These are phyloP conservation scores for Trachelus stipa DNA, from an alignment of 2,888 invertebrate species.

Conservation along the genomic window DNA sequence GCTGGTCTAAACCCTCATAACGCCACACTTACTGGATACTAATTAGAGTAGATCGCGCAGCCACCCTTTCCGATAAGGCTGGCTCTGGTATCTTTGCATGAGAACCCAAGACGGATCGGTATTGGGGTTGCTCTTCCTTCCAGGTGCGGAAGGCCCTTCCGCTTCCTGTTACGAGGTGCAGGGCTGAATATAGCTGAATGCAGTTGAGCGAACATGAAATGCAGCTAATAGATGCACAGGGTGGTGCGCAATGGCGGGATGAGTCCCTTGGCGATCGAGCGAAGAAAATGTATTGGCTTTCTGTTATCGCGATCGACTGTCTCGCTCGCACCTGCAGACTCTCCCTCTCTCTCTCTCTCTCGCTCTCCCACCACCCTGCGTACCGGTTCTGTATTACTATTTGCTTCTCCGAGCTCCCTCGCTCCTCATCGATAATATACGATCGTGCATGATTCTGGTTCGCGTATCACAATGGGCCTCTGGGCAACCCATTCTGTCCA, in stretches of 20 bases:
- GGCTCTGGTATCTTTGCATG: neutral
- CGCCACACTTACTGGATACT: conserved; percentile 46
- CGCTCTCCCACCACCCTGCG: conserved; percentile 16
- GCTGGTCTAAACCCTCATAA: conserved; percentile 57
- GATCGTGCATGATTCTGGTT: conserved; percentile 51
- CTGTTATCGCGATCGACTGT: neutral
- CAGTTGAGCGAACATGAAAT: neutral
- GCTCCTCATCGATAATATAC: conserved; percentile 40
- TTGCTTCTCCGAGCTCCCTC: conserved; percentile 11
- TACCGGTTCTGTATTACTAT: neutral
- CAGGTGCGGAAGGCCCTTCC: neutral
- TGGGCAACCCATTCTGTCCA: conserved; percentile 37
- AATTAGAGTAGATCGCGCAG: conserved; percentile 32
- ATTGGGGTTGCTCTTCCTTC: no score
- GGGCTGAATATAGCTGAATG: conserved; percentile 8
- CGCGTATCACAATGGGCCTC: conserved; percentile 49
- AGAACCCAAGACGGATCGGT: neutral
- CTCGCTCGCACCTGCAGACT: neutral
- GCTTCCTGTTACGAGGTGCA: neutral
- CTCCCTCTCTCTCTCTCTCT: conserved; percentile 34
- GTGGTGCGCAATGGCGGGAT: neutral
- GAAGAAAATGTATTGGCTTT: conserved; percentile 15
- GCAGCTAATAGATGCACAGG: neutral
- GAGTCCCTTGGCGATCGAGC: conserved; percentile 14
- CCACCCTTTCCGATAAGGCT: neutral